Evolutionary conservation across 1,140 invertebrate species (phyloP), one percentile per base, ranked within the genome.

Genomic region (Microplitis mediator): DNA sequence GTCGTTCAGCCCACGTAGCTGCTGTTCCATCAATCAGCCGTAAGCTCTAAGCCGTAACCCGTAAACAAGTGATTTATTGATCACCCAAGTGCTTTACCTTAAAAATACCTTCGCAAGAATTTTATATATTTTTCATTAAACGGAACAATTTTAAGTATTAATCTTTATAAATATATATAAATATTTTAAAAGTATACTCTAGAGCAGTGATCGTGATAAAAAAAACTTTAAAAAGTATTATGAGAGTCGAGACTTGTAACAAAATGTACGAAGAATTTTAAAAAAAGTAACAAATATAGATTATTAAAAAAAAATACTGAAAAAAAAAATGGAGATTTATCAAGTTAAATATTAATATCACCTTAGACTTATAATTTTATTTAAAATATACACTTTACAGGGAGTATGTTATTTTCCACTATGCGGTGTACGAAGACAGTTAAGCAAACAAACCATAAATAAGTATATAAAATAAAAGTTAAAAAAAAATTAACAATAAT

Each of bases 121-220:
- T 23, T 23, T 23, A 23, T n/a, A 51, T 51, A 9, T 51, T 51
- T n/a, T 9, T 51, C 45, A 8, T 9, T 51, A 23, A 56, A 16
- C 9, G 3, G 16, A 56, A 56, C 3, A 56, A 23, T 56, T 56
- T 16, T 13, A 16, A 56, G 52, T 16, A 23, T 16, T 16, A 56
- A 56, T 14, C n/a, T 14, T 56, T 72, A 79, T 74, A 75, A 64
- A 63, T 4, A 51, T 11, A 14, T 23, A 14, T 54, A 4, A 23
- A 56, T 56, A 73, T n/a, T 71, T 70, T 14, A 72, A 74, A 56
- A 56, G 13, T n/a, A 51, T n/a, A n/a, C 13, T 23, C 13, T 23
- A 23, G 0, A 23, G 23, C 23, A 45, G 39, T 45, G 39, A 35
- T 61, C 71, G 74, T 70, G 71, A 72, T 32, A 67, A 52, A 51